Evolutionary conservation across 1,140 invertebrate genomes (phyloP).

Genomic region (Drosophila sucinea): DNA sequence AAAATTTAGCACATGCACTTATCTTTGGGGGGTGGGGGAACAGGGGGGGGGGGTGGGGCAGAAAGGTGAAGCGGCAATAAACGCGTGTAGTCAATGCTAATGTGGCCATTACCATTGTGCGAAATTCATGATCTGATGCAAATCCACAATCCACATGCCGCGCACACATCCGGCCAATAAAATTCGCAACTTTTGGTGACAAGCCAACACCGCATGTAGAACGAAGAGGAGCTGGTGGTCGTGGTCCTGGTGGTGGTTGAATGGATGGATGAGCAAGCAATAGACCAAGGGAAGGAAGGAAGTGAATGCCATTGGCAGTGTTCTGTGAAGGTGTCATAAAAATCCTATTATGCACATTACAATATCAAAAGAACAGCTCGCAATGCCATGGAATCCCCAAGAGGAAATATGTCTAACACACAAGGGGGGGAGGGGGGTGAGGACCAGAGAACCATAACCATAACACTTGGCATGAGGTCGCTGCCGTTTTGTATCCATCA

Average conservation of each 20-base stretch:
- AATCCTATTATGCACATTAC: conserved; percentile 79
- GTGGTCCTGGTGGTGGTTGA: not conserved
- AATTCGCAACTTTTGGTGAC: conserved; percentile 79
- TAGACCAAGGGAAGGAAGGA: conserved; percentile 9
- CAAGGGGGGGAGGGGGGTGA: conserved; percentile 28
- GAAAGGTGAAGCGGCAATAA: conserved; percentile 42
- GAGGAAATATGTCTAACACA: conserved; percentile 60
- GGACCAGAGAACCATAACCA: not conserved
- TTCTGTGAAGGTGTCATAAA: conserved; percentile 68
- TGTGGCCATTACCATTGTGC: conserved; percentile 71
- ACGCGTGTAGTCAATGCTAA: conserved; percentile 77
- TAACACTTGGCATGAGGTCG: conserved; percentile 11
- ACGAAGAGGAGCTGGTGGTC: not conserved
- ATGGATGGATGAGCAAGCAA: not conserved
- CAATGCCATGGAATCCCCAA: conserved; percentile 63
- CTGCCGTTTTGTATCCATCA: not conserved
- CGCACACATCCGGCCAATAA: conserved; percentile 68
- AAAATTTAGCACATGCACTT: conserved; percentile 78
- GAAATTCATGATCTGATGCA: conserved; percentile 79
- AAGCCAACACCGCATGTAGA: conserved; percentile 29
- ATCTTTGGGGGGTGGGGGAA: not conserved
- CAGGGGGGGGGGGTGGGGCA: not conserved
- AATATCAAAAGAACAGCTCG: conserved; percentile 68
- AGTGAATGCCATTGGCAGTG: conserved; percentile 43
- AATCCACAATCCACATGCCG: conserved; percentile 62